These are phyloP conservation scores for Leptinotarsa undecemlineata DNA, from an alignment of 1,140 invertebrate genomes.

Conservation along the genomic window DNA sequence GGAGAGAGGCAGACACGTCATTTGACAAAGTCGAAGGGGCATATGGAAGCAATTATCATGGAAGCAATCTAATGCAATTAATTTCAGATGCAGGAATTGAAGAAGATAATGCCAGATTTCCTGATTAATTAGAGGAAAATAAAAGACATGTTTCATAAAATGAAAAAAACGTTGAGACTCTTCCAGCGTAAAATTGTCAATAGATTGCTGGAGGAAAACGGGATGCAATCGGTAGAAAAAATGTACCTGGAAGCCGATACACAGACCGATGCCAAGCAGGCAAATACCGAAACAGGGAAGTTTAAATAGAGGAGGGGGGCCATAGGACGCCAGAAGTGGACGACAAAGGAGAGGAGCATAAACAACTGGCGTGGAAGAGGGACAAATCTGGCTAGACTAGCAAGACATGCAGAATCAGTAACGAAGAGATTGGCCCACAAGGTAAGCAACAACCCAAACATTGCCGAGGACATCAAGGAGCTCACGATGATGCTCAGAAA, in stretches of 20 bases:
- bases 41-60: slow-evolving; percentile 39
- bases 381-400: no score
- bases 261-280: neutral
- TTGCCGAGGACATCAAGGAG: no score
- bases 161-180: slow-evolving; percentile 45
- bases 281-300: neutral
- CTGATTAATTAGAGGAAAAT: slow-evolving; percentile 31
- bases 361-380: no score
- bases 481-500: no score
- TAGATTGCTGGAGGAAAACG: neutral
- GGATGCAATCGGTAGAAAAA: neutral
- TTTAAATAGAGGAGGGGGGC: neutral
- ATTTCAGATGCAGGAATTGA: slow-evolving; percentile 41
- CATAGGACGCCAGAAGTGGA: no score
- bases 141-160: slow-evolving; percentile 21
- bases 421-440: no score
- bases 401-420: no score
- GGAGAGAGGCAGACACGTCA: neutral
- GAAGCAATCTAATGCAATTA: slow-evolving; percentile 47
- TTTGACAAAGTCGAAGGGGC: slow-evolving; percentile 26
- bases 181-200: slow-evolving; percentile 29
- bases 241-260: neutral
- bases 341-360: no score
- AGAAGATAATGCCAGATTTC: slow-evolving; percentile 16
- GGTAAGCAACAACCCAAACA: no score